These are phyloP conservation scores for Atta texana DNA, from an alignment of 1,140 invertebrate genomes.

Conservation along the genomic window DNA sequence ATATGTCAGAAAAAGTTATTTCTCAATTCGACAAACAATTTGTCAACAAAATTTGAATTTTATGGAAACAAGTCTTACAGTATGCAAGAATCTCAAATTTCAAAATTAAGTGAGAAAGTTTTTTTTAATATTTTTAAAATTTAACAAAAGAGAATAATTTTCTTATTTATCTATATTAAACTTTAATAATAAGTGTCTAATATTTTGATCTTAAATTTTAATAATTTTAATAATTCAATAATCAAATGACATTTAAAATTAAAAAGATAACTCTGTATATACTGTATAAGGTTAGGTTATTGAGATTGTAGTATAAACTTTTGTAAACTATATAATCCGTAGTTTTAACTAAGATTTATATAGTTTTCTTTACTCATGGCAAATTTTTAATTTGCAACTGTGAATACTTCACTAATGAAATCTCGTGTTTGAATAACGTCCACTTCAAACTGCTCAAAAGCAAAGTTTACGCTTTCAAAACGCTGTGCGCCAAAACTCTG, in stretches of 20 bases:
- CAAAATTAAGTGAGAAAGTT: background rate
- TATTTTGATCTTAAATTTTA: background rate
- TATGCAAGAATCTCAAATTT: background rate
- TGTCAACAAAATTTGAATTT: background rate
- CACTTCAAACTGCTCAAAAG: conserved; percentile 37
- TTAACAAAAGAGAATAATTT: background rate
- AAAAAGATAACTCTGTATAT: background rate
- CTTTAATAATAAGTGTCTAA: background rate
- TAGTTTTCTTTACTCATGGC: background rate
- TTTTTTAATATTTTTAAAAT: background rate
- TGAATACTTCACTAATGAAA: conserved; percentile 57
- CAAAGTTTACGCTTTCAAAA: conserved; percentile 53
- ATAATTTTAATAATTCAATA: conserved; percentile 9
- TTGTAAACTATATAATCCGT: conserved; percentile 22
- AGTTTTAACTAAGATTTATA: conserved; percentile 26
- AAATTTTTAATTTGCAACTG: conserved; percentile 50
- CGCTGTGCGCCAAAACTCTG: background rate
- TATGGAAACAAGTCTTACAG: background rate
- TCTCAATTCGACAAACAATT: background rate
- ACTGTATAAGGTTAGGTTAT: background rate
- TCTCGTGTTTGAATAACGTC: conserved; percentile 57
- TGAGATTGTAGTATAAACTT: conserved; percentile 13
- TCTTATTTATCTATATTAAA: background rate
- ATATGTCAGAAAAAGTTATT: background rate
- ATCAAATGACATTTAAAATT: background rate